Base-by-base conservation (phyloP, 2,797 vertebrate species). In the Schizopygopsis malacanthus region DNA sequence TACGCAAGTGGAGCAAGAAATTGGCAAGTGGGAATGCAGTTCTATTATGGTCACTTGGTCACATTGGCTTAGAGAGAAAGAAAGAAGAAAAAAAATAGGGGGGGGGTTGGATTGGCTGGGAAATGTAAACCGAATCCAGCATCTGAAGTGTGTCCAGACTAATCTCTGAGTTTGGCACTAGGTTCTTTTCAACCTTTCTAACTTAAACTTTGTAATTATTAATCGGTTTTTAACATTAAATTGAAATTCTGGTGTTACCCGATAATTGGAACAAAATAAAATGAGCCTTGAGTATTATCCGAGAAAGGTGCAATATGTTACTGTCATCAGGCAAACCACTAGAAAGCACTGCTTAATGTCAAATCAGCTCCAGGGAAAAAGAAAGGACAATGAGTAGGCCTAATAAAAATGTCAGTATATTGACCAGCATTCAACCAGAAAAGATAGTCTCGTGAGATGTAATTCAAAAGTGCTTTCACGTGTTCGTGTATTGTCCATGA, bases 271-370 rank as follows among this genome's bases (percentile, higher is more conserved):
- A 73, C 16, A 61, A 45, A 82, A 59, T 59, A 39, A 72, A 45
- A 82, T 45, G 52, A 73, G 41, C 18, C 18, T 63, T 63, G 54
- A 73, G 52, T 47, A 73, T 73, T 65, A 75, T 28, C 71, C 3
- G 28, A 25, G 59, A 52, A 83, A 52, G 33, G 59, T 52, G 50
- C 61, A 78, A 56, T 78, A 22, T 70, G 63, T 84, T 79, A 67
- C 72, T 76, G 43, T 67, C 72, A 83, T 65, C 9, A 16, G 56
- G 22, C 11, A 39, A 15, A 65, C 41, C 13, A 63, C 28, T 50
- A 76, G 56, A 83, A 75, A 76, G 56, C 28, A 45, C 41, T 75
- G 71, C 56, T 47, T 47, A 63, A 82, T 82, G 52, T 82, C 67
- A 82, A 61, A 82, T 73, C 54, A 33, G 11, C 70, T 83, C 71